Evolutionary conservation across 1,140 invertebrate genomes (phyloP).

Genomic region (Thrips palmi): DNA sequence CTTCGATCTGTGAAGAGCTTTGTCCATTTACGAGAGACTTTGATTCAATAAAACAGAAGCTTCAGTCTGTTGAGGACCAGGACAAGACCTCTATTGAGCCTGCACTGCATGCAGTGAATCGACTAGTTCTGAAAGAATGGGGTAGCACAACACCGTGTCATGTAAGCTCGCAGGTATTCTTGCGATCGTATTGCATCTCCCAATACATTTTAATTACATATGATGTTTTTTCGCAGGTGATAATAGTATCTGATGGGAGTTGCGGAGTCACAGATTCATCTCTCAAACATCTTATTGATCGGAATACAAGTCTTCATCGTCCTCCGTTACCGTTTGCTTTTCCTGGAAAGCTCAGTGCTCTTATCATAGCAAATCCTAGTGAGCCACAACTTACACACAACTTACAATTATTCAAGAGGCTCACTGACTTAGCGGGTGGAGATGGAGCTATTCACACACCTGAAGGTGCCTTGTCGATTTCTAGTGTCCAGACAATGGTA

Average conservation of each 20-base stretch:
- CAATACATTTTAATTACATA: background rate
- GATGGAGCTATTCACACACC: slow-evolving; percentile 44
- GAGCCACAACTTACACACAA: background rate
- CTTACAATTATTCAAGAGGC: background rate
- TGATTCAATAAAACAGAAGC: slow-evolving; percentile 48
- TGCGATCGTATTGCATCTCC: slow-evolving; percentile 1
- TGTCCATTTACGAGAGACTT: slow-evolving; percentile 73
- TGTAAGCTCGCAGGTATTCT: slow-evolving; percentile 25
- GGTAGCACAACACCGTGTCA: slow-evolving; percentile 60
- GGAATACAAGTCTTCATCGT: slow-evolving; percentile 22
- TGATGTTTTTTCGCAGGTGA: slow-evolving; percentile 26
- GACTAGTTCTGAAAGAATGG: slow-evolving; percentile 65
- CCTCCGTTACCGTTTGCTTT: slow-evolving; percentile 61
- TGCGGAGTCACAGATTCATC: slow-evolving; percentile 45
- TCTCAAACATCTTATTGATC: slow-evolving; percentile 21
- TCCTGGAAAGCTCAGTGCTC: slow-evolving; percentile 57
- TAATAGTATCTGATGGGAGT: slow-evolving; percentile 65
- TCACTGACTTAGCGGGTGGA: slow-evolving; percentile 33
- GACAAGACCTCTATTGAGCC: slow-evolving; percentile 70
- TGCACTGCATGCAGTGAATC: slow-evolving; percentile 53
- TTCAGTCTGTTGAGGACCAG: slow-evolving; percentile 55
- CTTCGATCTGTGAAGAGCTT: slow-evolving; percentile 57
- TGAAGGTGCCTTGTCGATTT: slow-evolving; percentile 32
- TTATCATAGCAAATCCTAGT: slow-evolving; percentile 19
- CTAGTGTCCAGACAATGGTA: slow-evolving; percentile 46